phyloP scores from a whole-genome alignment of 2,888 invertebrate species.

The Zele albiditarsus region DNA sequence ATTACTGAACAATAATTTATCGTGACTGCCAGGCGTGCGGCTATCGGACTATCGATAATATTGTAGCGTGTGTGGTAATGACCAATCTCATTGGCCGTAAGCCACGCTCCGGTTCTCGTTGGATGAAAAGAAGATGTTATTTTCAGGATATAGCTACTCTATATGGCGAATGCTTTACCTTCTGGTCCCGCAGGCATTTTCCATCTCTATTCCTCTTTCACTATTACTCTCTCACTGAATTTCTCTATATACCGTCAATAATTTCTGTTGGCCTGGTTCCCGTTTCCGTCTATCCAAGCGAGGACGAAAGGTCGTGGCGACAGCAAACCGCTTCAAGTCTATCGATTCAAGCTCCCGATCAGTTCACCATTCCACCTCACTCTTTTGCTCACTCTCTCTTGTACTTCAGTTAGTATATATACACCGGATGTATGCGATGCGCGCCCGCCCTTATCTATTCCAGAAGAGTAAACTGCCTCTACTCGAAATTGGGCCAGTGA shows the following conservation, averaged over 20 bases:
- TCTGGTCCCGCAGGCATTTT: neutral
- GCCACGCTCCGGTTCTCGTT: slow-evolving; percentile 8
- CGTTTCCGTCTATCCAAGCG: slow-evolving; percentile 1
- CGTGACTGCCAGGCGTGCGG: slow-evolving; percentile 4
- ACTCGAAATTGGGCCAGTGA: slow-evolving; percentile 34
- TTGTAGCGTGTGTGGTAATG: slow-evolving; percentile 26
- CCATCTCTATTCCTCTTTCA: neutral
- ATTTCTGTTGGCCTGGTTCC: slow-evolving; percentile 43
- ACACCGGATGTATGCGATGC: slow-evolving; percentile 21
- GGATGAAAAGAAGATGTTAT: slow-evolving; percentile 13
- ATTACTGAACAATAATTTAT: slow-evolving; percentile 37
- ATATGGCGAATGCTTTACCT: neutral
- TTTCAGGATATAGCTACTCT: neutral
- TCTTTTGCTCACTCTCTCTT: neutral
- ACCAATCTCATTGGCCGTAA: slow-evolving; percentile 27
- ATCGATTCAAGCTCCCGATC: slow-evolving; percentile 20
- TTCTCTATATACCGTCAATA: slow-evolving; percentile 38
- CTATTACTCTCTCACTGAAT: neutral
- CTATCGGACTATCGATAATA: slow-evolving; percentile 32
- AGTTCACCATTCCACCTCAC: neutral
- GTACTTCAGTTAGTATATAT: neutral
- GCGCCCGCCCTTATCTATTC: slow-evolving; percentile 38
- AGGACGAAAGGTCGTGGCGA: slow-evolving; percentile 22
- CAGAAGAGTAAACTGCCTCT: slow-evolving; percentile 38
- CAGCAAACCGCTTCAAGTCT: slow-evolving; percentile 10